phyloP scores from a whole-genome alignment of 2,113 vertebrate species.

The Myxocyprinus asiaticus region DNA sequence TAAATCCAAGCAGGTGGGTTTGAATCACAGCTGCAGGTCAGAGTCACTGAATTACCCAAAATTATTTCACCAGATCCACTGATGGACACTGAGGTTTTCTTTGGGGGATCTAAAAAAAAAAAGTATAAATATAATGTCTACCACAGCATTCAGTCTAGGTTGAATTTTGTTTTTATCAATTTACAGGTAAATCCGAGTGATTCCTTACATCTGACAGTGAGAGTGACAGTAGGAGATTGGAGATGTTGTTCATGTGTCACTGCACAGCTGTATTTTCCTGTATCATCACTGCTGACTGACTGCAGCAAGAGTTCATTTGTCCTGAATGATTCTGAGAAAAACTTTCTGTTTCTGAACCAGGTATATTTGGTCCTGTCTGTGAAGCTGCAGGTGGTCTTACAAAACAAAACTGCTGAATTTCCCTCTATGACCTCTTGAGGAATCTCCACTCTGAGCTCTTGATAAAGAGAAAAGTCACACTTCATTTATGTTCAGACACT shows the following conservation, averaged over 20 bases:
- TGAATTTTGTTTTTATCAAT: too few species aligned
- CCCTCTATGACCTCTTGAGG: background rate
- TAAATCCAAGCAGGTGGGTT: constrained; percentile 21
- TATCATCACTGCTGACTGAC: background rate
- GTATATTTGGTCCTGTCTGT: background rate
- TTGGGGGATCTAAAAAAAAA: background rate
- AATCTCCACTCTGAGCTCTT: background rate
- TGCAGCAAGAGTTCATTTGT: background rate
- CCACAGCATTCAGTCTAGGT: too few species aligned
- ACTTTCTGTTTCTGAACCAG: background rate
- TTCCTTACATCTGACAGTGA: background rate
- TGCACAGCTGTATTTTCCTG: background rate
- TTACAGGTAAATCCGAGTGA: background rate
- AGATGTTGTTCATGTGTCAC: background rate
- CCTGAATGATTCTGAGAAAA: background rate
- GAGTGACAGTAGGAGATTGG: background rate
- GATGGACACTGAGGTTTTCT: background rate
- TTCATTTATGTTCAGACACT: too few species aligned
- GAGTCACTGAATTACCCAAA: constrained; percentile 34
- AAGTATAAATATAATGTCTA: too few species aligned
- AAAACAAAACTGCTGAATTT: background rate
- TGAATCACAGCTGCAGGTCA: constrained; percentile 44
- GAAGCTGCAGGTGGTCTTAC: background rate
- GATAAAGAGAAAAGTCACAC: background rate
- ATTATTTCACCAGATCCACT: constrained; percentile 10